phyloP scores from a whole-genome alignment of 2,888 invertebrate species.

The Rhogogaster chlorosoma region DNA sequence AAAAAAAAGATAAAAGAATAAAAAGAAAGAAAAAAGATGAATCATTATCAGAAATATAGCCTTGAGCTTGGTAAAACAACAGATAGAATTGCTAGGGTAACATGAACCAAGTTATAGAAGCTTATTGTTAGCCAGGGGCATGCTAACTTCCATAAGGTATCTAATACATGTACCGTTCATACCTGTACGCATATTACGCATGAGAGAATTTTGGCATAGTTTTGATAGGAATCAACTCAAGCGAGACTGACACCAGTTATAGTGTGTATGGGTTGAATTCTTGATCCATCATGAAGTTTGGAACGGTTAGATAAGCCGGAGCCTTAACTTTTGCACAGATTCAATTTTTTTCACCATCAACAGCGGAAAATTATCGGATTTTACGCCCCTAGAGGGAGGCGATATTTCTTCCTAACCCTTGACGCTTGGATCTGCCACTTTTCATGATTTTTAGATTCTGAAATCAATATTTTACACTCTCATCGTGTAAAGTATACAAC shows the following conservation, averaged over 20 bases:
- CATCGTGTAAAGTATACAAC: background rate
- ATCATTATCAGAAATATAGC: background rate
- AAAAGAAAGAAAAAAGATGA: background rate
- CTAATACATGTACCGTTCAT: background rate
- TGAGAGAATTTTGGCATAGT: background rate
- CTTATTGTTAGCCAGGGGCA: background rate
- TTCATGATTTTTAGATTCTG: constrained; percentile 6
- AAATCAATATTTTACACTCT: background rate
- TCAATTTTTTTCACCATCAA: constrained; percentile 18
- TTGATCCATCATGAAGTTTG: constrained; percentile 20
- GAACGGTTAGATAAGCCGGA: background rate
- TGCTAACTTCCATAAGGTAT: background rate
- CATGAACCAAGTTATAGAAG: background rate
- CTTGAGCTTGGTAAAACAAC: constrained; percentile 7
- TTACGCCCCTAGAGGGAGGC: background rate
- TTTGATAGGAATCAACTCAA: background rate
- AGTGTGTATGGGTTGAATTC: background rate
- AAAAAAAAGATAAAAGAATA: background rate
- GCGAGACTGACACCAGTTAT: background rate
- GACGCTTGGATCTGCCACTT: background rate
- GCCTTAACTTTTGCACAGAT: constrained; percentile 9
- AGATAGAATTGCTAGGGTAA: constrained; percentile 22
- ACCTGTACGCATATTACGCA: background rate
- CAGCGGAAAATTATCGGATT: constrained; percentile 11
- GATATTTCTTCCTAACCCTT: background rate